Evolutionary conservation across 2,113 vertebrate genomes (phyloP).

Genomic region (Tor tambroides): DNA sequence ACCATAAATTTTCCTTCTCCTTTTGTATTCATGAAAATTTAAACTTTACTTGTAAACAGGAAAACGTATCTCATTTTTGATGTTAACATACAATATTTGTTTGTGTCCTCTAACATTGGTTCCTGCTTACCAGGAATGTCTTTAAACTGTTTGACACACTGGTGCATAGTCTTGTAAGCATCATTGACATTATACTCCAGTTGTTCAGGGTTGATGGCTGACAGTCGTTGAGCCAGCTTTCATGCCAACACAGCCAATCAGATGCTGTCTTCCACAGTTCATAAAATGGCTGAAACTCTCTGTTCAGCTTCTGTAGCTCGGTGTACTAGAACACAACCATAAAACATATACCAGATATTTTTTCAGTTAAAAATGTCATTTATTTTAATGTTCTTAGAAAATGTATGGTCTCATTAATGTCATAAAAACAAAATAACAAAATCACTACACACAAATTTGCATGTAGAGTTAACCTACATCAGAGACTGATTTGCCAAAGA

Average conservation of each 20-base stretch:
- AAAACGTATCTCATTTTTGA: neutral
- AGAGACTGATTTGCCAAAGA: slow-evolving; percentile 82
- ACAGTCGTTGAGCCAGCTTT: slow-evolving; percentile 88
- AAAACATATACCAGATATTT: neutral
- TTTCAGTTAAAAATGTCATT: neutral
- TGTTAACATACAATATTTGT: neutral
- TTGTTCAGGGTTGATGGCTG: slow-evolving; percentile 84
- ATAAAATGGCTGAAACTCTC: slow-evolving; percentile 87
- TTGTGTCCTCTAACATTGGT: neutral
- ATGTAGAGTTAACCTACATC: slow-evolving; percentile 76
- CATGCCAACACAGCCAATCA: slow-evolving; percentile 85
- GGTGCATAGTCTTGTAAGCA: slow-evolving; percentile 85
- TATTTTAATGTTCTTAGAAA: neutral
- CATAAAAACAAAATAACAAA: neutral
- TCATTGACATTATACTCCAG: slow-evolving; percentile 84
- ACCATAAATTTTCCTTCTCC: too few species aligned
- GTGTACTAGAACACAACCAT: slow-evolving; percentile 77
- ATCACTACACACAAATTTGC: neutral
- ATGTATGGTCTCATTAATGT: neutral
- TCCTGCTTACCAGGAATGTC: slow-evolving; percentile 82
- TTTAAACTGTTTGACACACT: slow-evolving; percentile 87
- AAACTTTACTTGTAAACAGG: neutral
- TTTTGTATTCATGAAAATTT: too few species aligned
- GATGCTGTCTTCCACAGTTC: slow-evolving; percentile 92
- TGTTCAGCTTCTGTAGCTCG: slow-evolving; percentile 79